Evolutionary conservation across 2,888 invertebrate genomes (phyloP), one percentile per base, ranked within the genome.

Genomic region (Norana najaformis): DNA sequence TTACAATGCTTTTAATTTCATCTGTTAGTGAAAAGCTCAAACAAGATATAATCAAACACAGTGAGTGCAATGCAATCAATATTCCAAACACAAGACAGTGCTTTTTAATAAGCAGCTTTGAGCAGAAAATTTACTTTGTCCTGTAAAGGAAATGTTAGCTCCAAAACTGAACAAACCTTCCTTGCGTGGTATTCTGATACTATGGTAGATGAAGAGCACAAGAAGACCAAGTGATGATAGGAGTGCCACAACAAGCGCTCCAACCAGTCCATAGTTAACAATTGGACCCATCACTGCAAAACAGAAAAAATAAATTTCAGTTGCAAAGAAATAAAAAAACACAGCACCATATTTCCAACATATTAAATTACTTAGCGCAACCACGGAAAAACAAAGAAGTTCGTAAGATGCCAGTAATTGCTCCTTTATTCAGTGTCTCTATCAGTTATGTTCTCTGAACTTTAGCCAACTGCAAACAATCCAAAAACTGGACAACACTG

Each of bases 271-370:
- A 36, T 85, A 85, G 85, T 85, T 85, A 85, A 85, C 85, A 37
- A 85, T 85, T 85, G 85, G 85, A 85, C 85, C 85, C 85, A 85
- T 85, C 37, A 37, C 85, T 85, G 36, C 16, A 47, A 47, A 47
- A 47, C 47, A 69, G n/a, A n/a, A 37, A 4, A 34, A 85, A 85
- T 37, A 8, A 11, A 35, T 6, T 35, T 85, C 4, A 35, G 23
- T 18, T 23, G 23, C 16, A 18, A 53, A 23, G 23, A 53, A 88
- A 38, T n/a, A 14, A 88, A n/a, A 36, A 18, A 38, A n/a, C n/a
- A n/a, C n/a, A n/a, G n/a, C n/a, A n/a, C n/a, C n/a, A n/a, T n/a
- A n/a, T n/a, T n/a, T n/a, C n/a, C n/a, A n/a, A n/a, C 8, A n/a
- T 5, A n/a, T 16, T 53, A n/a, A 69, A n/a, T 6, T n/a, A 69